Evolutionary conservation across 1,140 invertebrate species (phyloP).

Genomic region (Atta texana): DNA sequence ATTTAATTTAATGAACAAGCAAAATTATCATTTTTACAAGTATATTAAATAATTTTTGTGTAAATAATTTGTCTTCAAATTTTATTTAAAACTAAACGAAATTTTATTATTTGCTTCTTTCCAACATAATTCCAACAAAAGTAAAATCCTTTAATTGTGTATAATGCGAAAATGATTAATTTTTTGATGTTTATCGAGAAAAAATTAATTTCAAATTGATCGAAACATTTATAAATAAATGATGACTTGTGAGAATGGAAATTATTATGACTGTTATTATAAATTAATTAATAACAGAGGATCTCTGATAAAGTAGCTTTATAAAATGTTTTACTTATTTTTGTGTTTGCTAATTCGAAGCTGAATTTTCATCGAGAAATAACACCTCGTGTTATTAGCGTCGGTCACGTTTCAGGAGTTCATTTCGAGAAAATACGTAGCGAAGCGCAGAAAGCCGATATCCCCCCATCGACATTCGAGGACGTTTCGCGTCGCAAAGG

Average conservation of each 20-base stretch:
- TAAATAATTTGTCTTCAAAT: neutral
- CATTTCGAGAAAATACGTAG: conserved; percentile 14
- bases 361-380: conserved; percentile 1
- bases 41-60: neutral
- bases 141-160: neutral
- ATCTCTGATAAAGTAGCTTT: neutral
- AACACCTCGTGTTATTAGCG: neutral
- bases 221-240: neutral
- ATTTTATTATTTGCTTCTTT: neutral
- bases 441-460: conserved; percentile 27
- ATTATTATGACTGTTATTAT: neutral
- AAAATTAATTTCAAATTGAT: neutral
- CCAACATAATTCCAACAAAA: neutral
- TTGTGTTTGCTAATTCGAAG: neutral
- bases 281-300: neutral
- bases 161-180: neutral
- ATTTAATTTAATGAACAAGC: neutral
- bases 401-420: conserved; percentile 41
- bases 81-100: neutral
- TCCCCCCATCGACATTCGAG: conserved; percentile 23
- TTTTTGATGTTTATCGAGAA: neutral
- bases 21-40: neutral
- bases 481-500: conserved; percentile 2
- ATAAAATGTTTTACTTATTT: neutral
- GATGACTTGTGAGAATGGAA: neutral